Percentiles rank a stretch among this genome's conserved stretches.
These are phyloP conservation scores for Acleris sparsana DNA, from an alignment of 2,888 invertebrate species.

Conservation along the genomic window DNA sequence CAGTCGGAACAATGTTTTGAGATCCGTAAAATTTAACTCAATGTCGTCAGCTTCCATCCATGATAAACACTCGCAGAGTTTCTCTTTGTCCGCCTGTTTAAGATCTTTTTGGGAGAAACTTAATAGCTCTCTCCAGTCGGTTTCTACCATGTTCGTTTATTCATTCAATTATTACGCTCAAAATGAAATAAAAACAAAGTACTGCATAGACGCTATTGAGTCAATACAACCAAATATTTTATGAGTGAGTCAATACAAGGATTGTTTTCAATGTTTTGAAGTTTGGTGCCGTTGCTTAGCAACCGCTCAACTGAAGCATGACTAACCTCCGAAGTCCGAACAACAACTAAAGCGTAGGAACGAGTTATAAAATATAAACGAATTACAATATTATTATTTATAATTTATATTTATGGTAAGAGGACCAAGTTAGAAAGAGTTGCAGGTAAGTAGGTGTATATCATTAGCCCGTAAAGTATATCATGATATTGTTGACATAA, in stretches of 20 bases:
- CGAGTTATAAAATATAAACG: too few relatives aligned
- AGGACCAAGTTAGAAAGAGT: too few relatives aligned
- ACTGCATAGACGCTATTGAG: too few relatives aligned
- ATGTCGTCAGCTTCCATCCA: conserved; percentile 85
- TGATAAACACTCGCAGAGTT: conserved; percentile 84
- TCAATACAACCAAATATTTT: too few relatives aligned
- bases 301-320: conserved; percentile 43
- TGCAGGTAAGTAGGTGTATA: too few relatives aligned
- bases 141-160: conserved; percentile 65
- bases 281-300: conserved; percentile 56
- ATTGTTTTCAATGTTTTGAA: conserved; percentile 35
- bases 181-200: not conserved
- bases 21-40: conserved; percentile 80
- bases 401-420: too few relatives aligned
- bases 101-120: conserved; percentile 81
- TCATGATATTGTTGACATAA: too few relatives aligned
- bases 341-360: not conserved
- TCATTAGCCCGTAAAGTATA: too few relatives aligned
- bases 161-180: conserved; percentile 15
- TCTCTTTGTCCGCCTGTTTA: conserved; percentile 85
- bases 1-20: conserved; percentile 83
- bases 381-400: too few relatives aligned
- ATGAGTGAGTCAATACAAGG: too few relatives aligned
- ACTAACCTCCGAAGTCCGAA: too few relatives aligned
- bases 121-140: conserved; percentile 84